Percentiles rank a stretch among this genome's conserved stretches.
These are phyloP conservation scores for Allygus modestus DNA, from an alignment of 2,888 invertebrate genomes.

Conservation along the genomic window DNA sequence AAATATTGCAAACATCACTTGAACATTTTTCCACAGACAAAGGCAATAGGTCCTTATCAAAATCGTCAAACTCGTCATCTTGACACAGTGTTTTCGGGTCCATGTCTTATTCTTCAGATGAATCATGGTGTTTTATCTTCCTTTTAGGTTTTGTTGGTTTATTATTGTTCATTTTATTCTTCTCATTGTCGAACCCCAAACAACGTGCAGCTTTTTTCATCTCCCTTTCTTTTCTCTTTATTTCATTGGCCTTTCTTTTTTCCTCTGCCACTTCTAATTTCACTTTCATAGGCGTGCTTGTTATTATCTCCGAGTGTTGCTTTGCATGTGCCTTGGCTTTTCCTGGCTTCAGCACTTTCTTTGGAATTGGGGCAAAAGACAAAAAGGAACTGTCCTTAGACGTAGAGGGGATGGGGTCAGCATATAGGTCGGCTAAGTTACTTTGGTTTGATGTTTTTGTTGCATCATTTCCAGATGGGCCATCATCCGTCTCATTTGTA, in stretches of 20 bases:
- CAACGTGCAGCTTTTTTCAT: conserved; percentile 29
- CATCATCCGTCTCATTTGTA: background rate
- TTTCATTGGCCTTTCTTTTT: background rate
- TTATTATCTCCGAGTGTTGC: no score
- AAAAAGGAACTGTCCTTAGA: conserved; percentile 19
- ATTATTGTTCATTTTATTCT: background rate
- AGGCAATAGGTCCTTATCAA: background rate
- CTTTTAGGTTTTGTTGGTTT: background rate
- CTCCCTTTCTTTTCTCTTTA: conserved; percentile 16
- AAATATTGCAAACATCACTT: conserved; percentile 32
- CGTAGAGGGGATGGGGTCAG: background rate
- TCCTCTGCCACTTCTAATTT: background rate
- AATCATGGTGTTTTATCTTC: background rate
- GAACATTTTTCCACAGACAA: background rate
- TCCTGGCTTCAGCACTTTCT: background rate
- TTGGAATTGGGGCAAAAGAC: background rate
- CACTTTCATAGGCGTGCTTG: background rate
- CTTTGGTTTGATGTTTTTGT: background rate
- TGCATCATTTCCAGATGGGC: background rate
- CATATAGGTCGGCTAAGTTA: background rate
- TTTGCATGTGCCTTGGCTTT: no score
- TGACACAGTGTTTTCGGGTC: background rate
- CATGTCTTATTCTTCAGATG: conserved; percentile 12
- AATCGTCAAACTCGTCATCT: conserved; percentile 38
- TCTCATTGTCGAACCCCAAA: background rate